A percentile compares a stretch with the other conserved stretches of the same genome.
Conservation (phyloP, 2,797 vertebrate genomes). For the Octomys mimax region DNA sequence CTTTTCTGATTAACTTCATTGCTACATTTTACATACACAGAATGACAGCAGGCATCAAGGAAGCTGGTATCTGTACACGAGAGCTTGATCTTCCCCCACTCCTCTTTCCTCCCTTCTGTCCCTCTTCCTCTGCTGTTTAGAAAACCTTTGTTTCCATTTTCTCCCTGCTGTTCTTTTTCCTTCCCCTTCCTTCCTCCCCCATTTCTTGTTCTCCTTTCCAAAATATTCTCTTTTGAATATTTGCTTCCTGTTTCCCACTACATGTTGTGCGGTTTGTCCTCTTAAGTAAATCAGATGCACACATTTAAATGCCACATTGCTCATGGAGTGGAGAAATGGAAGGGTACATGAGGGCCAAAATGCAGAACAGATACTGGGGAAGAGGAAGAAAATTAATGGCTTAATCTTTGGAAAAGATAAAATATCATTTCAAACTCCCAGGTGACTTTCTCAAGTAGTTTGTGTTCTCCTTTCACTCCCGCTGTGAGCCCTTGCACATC, state of each 20-base stretch:
- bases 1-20: neutral
- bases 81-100: rapidly evolving
- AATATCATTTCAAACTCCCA: neutral
- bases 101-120: neutral
- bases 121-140: neutral
- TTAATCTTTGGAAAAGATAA: neutral
- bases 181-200: neutral
- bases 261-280: neutral
- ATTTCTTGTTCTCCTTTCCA: neutral
- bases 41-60: neutral
- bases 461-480: neutral
- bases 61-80: no score
- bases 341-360: neutral
- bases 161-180: neutral
- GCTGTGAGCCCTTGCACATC: neutral
- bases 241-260: neutral
- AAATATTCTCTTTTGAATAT: no score
- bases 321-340: neutral
- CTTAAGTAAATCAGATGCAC: neutral
- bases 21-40: neutral
- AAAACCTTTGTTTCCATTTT: neutral
- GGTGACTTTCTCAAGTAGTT: neutral
- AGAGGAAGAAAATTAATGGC: neutral
- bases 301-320: neutral
- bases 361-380: neutral